Percentiles rank a stretch among this genome's conserved stretches.
Evolutionary conservation across 2,113 vertebrate species (phyloP).

Genomic region (Panurus biarmicus): DNA sequence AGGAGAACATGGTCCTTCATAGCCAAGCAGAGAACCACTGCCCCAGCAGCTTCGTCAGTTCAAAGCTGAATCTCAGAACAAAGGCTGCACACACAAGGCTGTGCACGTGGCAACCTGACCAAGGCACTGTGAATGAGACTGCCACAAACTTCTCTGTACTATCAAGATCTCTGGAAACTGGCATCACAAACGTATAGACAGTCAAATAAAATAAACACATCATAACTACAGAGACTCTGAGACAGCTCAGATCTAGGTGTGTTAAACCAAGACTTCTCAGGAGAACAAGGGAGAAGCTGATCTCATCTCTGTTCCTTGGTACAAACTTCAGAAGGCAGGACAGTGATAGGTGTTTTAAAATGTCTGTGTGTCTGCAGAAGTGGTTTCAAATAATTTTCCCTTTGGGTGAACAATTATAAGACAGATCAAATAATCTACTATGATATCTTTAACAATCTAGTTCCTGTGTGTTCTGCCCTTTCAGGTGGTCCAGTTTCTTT

Average conservation of each 20-base stretch:
- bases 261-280: not conserved
- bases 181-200: not conserved
- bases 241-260: not conserved
- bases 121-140: rapidly evolving
- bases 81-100: not conserved
- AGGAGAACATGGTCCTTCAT: rapidly evolving
- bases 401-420: not conserved
- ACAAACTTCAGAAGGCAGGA: not conserved
- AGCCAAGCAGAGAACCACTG: not conserved
- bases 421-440: not conserved
- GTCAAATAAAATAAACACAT: not conserved
- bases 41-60: not conserved
- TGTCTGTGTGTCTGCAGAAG: not conserved
- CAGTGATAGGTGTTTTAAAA: not conserved
- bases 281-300: not conserved
- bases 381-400: not conserved
- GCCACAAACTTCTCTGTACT: not conserved
- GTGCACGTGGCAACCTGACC: rapidly evolving
- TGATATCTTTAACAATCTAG: not conserved
- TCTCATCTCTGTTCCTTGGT: not conserved
- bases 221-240: not conserved
- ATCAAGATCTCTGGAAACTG: not conserved
- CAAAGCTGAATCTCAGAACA: rapidly evolving
- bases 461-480: not conserved
- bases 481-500: not conserved